A percentile compares a stretch with the other conserved stretches of the same genome.
Conservation (phyloP, 2,888 invertebrate genomes). For the Leptopilina drosophilae region DNA sequence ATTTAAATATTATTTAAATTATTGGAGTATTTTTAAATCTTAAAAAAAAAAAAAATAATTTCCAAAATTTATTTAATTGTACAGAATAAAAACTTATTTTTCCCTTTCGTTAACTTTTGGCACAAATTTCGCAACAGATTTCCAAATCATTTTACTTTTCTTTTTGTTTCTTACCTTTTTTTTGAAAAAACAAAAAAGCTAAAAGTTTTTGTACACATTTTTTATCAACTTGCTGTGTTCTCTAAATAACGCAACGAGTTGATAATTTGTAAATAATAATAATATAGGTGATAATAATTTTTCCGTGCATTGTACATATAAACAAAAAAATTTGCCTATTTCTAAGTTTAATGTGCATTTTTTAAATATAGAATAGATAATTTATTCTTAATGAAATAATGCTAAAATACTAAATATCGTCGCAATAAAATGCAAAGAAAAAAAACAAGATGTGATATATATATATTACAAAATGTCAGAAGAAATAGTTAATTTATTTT, state of each 20-base stretch:
- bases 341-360: slow-evolving; percentile 12
- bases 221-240: slow-evolving; percentile 24
- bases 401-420: slow-evolving; percentile 22
- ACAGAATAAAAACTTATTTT: too few relatives aligned
- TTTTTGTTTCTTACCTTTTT: neutral
- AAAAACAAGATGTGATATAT: slow-evolving; percentile 28
- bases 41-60: too few relatives aligned
- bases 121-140: too few relatives aligned
- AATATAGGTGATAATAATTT: slow-evolving; percentile 11
- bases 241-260: slow-evolving; percentile 25
- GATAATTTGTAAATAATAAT: slow-evolving; percentile 30
- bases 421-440: neutral
- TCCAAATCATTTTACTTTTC: neutral
- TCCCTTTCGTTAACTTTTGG: too few relatives aligned
- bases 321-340: neutral
- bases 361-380: slow-evolving; percentile 11
- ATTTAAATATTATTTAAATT: too few relatives aligned
- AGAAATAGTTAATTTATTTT: neutral
- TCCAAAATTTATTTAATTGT: too few relatives aligned
- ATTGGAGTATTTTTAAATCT: too few relatives aligned
- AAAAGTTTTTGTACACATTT: slow-evolving; percentile 32
- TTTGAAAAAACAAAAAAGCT: neutral
- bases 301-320: slow-evolving; percentile 32
- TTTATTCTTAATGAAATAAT: slow-evolving; percentile 26
- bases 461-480: neutral